Conservation (phyloP, 1,140 invertebrate species). For the Lysiphlebus fabarum region DNA sequence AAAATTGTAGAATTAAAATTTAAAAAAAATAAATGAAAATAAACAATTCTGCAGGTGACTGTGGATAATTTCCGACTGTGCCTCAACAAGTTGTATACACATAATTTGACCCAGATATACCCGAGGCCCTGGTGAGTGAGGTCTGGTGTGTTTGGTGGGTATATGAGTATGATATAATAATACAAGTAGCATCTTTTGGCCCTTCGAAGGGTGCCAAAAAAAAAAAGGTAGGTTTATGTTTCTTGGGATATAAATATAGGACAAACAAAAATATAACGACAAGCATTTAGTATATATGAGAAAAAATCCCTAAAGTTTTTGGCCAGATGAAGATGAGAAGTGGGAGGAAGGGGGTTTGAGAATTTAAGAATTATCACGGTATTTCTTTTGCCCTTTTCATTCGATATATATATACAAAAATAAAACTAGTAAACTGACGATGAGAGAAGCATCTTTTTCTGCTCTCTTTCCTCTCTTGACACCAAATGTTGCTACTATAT, state of each 20-base stretch:
- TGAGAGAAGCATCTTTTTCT: slow-evolving; percentile 22
- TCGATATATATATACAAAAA: slow-evolving; percentile 15
- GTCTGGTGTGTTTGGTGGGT: slow-evolving; percentile 24
- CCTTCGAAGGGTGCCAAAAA: slow-evolving; percentile 5
- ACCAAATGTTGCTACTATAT: slow-evolving; percentile 30
- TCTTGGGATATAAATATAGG: background rate
- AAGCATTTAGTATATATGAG: slow-evolving; percentile 13
- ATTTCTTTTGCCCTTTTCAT: slow-evolving; percentile 17
- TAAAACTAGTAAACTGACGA: slow-evolving; percentile 8
- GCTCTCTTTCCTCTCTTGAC: slow-evolving; percentile 20
- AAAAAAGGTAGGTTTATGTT: slow-evolving; percentile 7
- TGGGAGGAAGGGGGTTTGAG: slow-evolving; percentile 23
- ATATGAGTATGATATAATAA: slow-evolving; percentile 37
- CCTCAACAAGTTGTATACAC: slow-evolving; percentile 38
- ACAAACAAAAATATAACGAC: slow-evolving; percentile 12
- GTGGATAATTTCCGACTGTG: slow-evolving; percentile 17
- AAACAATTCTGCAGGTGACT: slow-evolving; percentile 1
- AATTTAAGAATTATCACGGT: slow-evolving; percentile 15
- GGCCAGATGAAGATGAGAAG: background rate
- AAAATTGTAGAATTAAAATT: no score
- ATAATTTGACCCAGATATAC: slow-evolving; percentile 48
- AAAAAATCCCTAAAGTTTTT: slow-evolving; percentile 11
- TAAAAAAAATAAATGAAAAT: background rate
- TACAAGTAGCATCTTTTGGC: slow-evolving; percentile 15
- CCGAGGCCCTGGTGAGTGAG: slow-evolving; percentile 1